Evolutionary conservation across 1,140 invertebrate species (phyloP), one percentile per base, ranked within the genome.

Genomic region (Tyrophagus putrescentiae): DNA sequence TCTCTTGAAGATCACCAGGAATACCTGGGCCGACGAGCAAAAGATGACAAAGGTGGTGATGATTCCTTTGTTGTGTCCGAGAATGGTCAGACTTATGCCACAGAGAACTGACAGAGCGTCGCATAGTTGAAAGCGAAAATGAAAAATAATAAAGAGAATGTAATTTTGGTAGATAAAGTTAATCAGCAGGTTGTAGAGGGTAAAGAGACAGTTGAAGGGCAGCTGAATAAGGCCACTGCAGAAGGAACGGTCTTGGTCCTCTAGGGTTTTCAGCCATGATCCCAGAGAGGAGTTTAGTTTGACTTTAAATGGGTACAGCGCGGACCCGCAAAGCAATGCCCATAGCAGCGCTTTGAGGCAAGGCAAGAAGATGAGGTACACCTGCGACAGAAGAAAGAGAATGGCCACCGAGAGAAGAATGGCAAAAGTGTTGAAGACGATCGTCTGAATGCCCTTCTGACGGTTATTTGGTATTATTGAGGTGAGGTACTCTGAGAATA

Each of bases 281-380:
- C 81, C 78, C 45, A 85, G 75, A 64, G 76, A 75, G 23, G 78
- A 78, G 5, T 83, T 80, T 13, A 91, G 68, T 31, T 79, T 80
- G 58, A 80, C 76, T 68, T 95, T 95, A 65, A 92, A 83, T 0
- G 89, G 89, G 71, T 91, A 85, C 27, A 95, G 75, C 33, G 90
- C 83, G 7, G 86, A 87, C 13, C 89, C 89, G 70, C 89, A 88
- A 16, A 98, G 71, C 45, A 95, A 73, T 4, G 92, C 91, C 92
- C 92, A 98, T 60, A 95, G 78, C 32, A 97, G 69, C 0, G 92
- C 87, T 32, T 31, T 21, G 6, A 95, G 78, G 72, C 96, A 97
- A 0, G 90, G 87, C 68, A 87, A 83, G 4, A 95, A 72, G 48
- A 90, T 83, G 62, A 84, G 79, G 69, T 87, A 92, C 16, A 93